These are phyloP conservation scores for Ptychadena robeensis DNA, from an alignment of 2,797 vertebrate genomes.

Conservation along the genomic window DNA sequence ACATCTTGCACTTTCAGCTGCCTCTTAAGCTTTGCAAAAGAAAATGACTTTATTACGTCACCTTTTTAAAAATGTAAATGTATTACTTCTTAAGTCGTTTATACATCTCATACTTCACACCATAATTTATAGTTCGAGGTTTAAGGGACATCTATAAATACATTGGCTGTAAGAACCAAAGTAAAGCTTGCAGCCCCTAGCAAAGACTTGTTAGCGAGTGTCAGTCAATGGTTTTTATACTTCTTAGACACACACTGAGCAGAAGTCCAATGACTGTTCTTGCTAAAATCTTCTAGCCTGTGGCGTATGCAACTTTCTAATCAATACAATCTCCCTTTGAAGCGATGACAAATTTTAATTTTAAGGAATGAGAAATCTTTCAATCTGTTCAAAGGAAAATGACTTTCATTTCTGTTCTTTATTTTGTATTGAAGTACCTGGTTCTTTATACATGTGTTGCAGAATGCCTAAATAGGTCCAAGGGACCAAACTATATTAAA, in stretches of 20 bases:
- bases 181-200: neutral
- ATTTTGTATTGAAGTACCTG: neutral
- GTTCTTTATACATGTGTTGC: neutral
- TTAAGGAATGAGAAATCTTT: conserved; percentile 26
- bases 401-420: conserved; percentile 5
- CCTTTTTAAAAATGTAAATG: conserved; percentile 15
- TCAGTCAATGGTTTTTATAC: conserved; percentile 51
- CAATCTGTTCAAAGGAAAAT: conserved; percentile 3
- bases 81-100: conserved; percentile 26
- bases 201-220: conserved; percentile 33
- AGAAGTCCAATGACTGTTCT: conserved; percentile 38
- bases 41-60: conserved; percentile 36
- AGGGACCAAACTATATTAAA: too few species aligned
- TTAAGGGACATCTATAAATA: conserved; percentile 52
- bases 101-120: conserved; percentile 10
- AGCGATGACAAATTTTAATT: conserved; percentile 33
- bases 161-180: neutral
- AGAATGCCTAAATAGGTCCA: neutral
- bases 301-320: conserved; percentile 40
- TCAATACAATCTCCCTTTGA: conserved; percentile 36
- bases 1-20: conserved; percentile 41
- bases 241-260: conserved; percentile 32
- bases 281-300: conserved; percentile 39
- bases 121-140: conserved; percentile 31
- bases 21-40: conserved; percentile 24